A percentile compares a stretch with the other conserved stretches of the same genome.
phyloP scores from a whole-genome alignment of 2,888 invertebrate genomes.

The Diplolepis rosae region DNA sequence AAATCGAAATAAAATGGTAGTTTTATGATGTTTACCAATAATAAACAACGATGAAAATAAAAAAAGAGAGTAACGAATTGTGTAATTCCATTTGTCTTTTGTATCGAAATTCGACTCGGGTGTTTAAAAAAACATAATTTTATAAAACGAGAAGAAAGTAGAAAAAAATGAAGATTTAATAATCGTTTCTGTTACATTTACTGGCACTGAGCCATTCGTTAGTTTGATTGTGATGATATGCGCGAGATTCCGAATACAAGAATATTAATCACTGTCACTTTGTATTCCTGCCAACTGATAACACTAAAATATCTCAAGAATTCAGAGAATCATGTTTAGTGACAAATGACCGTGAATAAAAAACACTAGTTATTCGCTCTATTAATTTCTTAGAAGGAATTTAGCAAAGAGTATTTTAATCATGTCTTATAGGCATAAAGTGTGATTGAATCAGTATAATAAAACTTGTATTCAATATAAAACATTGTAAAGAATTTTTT shows the following conservation, averaged over 20 bases:
- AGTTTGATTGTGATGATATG: background rate
- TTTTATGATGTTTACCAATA: background rate
- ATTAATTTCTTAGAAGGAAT: constrained; percentile 8
- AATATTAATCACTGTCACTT: constrained; percentile 19
- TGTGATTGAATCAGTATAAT: constrained; percentile 1
- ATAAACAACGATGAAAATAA: background rate
- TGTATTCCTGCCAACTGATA: constrained; percentile 16
- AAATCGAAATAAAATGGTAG: too few relatives aligned
- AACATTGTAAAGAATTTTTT: background rate
- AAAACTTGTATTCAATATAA: background rate
- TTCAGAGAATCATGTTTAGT: constrained; percentile 1
- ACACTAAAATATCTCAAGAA: constrained; percentile 20
- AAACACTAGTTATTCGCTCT: constrained; percentile 13
- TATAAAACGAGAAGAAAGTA: background rate
- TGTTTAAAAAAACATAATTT: background rate
- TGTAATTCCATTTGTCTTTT: background rate
- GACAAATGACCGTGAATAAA: constrained; percentile 11
- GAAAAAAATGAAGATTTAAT: background rate
- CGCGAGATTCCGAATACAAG: background rate
- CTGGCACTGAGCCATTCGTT: background rate
- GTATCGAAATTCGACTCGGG: background rate
- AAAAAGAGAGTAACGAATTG: background rate
- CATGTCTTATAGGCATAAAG: background rate
- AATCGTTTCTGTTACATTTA: background rate
- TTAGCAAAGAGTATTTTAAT: background rate